These are phyloP conservation scores for Dissostichus mawsoni DNA, from an alignment of 2,113 vertebrate genomes.

Conservation along the genomic window DNA sequence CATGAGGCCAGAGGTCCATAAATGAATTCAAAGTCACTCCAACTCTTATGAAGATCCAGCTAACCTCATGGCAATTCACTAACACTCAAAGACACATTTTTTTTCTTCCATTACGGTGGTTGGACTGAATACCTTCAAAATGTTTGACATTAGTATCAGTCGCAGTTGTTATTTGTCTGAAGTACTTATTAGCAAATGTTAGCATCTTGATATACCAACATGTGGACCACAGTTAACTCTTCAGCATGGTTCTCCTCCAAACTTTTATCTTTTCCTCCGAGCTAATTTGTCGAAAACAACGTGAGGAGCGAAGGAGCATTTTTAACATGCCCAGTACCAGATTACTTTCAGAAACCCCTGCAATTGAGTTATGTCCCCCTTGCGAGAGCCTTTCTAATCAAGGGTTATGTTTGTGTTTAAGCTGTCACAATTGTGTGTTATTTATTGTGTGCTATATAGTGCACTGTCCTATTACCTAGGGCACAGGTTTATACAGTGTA, in stretches of 20 bases:
- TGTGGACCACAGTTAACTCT: neutral
- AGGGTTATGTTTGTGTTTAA: too few relatives aligned
- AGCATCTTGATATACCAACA: neutral
- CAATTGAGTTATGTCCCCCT: neutral
- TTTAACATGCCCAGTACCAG: neutral
- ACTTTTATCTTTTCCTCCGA: too few relatives aligned
- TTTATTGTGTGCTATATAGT: too few relatives aligned
- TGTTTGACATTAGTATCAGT: neutral
- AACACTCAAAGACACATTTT: neutral
- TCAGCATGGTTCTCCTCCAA: too few relatives aligned
- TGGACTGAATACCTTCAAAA: neutral
- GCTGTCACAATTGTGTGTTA: too few relatives aligned
- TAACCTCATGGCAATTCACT: neutral
- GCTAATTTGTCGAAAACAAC: too few relatives aligned
- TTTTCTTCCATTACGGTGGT: neutral
- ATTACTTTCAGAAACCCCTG: neutral
- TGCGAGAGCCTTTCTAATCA: too few relatives aligned
- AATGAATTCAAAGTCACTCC: neutral
- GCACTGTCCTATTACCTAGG: too few relatives aligned
- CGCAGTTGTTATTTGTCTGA: neutral
- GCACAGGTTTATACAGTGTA: too few relatives aligned
- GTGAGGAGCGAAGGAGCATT: neutral
- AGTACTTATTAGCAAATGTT: neutral
- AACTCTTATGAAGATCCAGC: neutral
- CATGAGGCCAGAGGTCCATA: neutral